Conservation (phyloP, 1,140 invertebrate species). For the silkworm (Bombyx mori) region ASM3026992v2 NC_085112.1:5717501-5718000, state of each 20-base stretch:
- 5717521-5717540: slow-evolving; percentile 14
- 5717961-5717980: slow-evolving; percentile 64
- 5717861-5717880: slow-evolving; percentile 5
- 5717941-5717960: slow-evolving; percentile 51
- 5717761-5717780: too few species aligned
- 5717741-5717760: too few species aligned
- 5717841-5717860: slow-evolving; percentile 3
- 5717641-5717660: too few species aligned
- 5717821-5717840: not conserved
- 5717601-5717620: not conserved
- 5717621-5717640: not conserved
- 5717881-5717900: slow-evolving; percentile 48
- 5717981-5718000: slow-evolving; percentile 67
- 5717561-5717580: slow-evolving; percentile 5
- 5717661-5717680: too few species aligned
- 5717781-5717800: not conserved
- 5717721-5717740: too few species aligned
- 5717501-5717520: slow-evolving; percentile 8
- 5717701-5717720: too few species aligned
- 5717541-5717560: slow-evolving; percentile 5
- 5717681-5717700: too few species aligned
- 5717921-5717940: slow-evolving; percentile 36
- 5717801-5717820: slow-evolving; percentile 5
- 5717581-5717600: slow-evolving; percentile 6
- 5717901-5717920: slow-evolving; percentile 45